A percentile compares a stretch with the other conserved stretches of the same genome.
Conservation (phyloP, 2,113 vertebrate genomes). For the Nansenia antarctica region DNA sequence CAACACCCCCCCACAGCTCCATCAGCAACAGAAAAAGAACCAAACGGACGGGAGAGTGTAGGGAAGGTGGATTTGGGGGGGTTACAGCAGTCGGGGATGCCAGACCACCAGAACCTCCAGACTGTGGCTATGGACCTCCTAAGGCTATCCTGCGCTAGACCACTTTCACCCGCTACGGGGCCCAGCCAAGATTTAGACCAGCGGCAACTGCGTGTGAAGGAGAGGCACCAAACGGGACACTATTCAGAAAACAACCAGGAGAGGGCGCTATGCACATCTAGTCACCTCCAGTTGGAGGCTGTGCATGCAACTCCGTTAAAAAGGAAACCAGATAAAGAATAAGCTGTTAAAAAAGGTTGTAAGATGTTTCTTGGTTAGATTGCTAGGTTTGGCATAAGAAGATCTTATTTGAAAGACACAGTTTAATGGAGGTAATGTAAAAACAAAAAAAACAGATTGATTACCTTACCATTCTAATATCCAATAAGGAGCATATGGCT, state of each 20-base stretch:
- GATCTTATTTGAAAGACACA: conserved; percentile 32
- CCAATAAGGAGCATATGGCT: not conserved
- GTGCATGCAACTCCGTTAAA: conserved; percentile 78
- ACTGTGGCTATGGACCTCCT: conserved; percentile 83
- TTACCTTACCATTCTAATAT: conserved; percentile 27
- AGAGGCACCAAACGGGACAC: conserved; percentile 93
- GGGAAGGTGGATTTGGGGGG: conserved; percentile 73
- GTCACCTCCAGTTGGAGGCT: conserved; percentile 66
- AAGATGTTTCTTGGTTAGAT: conserved; percentile 79
- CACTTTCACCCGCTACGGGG: conserved; percentile 83
- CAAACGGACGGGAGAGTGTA: conserved; percentile 76
- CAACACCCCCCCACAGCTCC: conserved; percentile 74
- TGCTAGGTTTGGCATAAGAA: conserved; percentile 43
- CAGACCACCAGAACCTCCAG: conserved; percentile 83
- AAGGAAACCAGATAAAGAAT: conserved; percentile 83
- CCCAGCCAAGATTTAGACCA: conserved; percentile 93
- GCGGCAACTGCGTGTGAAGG: conserved; percentile 92
- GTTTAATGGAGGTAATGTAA: conserved; percentile 17
- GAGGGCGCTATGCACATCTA: conserved; percentile 79
- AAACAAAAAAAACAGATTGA: not conserved
- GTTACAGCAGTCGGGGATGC: conserved; percentile 74
- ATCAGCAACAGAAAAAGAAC: conserved; percentile 81
- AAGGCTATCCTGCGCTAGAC: conserved; percentile 96
- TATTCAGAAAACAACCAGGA: conserved; percentile 91
- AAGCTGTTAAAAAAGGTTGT: conserved; percentile 80